Percentiles rank a stretch among this genome's conserved stretches.
Evolutionary conservation across 2,797 vertebrate species (phyloP).

Genomic region (Cossypha polioptera): DNA sequence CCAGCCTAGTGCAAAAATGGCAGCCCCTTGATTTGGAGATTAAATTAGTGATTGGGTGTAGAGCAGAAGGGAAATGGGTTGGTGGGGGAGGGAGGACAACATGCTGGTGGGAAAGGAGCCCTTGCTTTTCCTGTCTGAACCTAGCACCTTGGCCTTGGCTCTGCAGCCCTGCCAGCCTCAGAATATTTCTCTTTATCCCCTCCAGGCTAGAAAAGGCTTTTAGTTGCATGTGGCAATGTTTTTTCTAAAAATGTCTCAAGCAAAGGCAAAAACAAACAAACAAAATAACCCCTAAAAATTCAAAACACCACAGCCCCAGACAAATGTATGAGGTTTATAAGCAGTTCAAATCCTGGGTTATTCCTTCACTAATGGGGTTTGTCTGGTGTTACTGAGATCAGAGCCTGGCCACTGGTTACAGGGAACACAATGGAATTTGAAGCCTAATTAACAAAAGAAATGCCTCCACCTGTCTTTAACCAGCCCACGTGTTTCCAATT

Average conservation of each 20-base stretch:
- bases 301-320: background rate
- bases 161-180: background rate
- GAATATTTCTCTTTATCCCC: background rate
- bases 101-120: constrained; percentile 37
- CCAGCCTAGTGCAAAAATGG: background rate
- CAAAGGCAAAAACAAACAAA: background rate
- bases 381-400: background rate
- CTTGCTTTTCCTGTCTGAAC: background rate
- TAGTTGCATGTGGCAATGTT: background rate
- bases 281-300: background rate
- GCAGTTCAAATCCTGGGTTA: constrained; percentile 1
- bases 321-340: background rate
- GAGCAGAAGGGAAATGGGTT: background rate
- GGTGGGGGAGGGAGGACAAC: background rate
- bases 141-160: background rate
- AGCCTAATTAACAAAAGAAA: constrained; percentile 52
- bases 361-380: background rate
- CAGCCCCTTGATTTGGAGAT: background rate
- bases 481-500: constrained; percentile 50
- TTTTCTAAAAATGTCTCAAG: background rate
- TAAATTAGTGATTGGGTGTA: background rate
- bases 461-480: constrained; percentile 51
- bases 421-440: constrained; percentile 50
- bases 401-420: constrained; percentile 4
- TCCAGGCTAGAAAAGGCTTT: background rate